These are phyloP conservation scores for Spatulosminthurus flaviceps DNA, from an alignment of 2,888 invertebrate genomes.

Conservation along the genomic window DNA sequence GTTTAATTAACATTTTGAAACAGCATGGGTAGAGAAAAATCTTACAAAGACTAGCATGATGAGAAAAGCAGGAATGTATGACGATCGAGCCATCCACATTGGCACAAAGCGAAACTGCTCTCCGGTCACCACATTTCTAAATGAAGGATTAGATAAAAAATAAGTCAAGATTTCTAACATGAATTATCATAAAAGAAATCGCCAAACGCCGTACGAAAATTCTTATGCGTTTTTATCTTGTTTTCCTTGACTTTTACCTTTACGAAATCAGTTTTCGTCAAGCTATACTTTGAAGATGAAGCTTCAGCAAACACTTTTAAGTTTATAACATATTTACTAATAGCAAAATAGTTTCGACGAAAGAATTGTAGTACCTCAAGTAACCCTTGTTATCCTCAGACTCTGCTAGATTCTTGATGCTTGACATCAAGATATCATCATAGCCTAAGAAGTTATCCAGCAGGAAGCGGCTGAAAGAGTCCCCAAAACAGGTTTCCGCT, in stretches of 20 bases:
- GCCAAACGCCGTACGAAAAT: too few species aligned
- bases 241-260: too few species aligned
- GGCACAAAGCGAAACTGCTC: slow-evolving; percentile 98
- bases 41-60: slow-evolving; percentile 99
- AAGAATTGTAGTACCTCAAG: slow-evolving; percentile 81
- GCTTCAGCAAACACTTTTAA: too few species aligned
- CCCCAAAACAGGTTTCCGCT: slow-evolving; percentile 92
- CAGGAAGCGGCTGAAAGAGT: slow-evolving; percentile 86
- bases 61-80: slow-evolving; percentile 94
- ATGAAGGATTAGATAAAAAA: slow-evolving; percentile 46
- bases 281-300: too few species aligned
- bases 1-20: too few species aligned
- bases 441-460: slow-evolving; percentile 95
- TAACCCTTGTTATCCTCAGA: slow-evolving; percentile 97
- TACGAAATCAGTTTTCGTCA: too few species aligned
- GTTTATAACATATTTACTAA: not conserved
- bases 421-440: slow-evolving; percentile 96
- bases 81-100: slow-evolving; percentile 94
- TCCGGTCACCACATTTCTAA: slow-evolving; percentile 94
- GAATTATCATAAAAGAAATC: too few species aligned
- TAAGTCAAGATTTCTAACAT: too few species aligned
- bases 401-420: slow-evolving; percentile 93
- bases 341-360: too few species aligned
- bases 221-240: too few species aligned
- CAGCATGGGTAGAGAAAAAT: too few species aligned